Conservation (phyloP, 2,113 vertebrate genomes). For the Lycaon pictus region DNA sequence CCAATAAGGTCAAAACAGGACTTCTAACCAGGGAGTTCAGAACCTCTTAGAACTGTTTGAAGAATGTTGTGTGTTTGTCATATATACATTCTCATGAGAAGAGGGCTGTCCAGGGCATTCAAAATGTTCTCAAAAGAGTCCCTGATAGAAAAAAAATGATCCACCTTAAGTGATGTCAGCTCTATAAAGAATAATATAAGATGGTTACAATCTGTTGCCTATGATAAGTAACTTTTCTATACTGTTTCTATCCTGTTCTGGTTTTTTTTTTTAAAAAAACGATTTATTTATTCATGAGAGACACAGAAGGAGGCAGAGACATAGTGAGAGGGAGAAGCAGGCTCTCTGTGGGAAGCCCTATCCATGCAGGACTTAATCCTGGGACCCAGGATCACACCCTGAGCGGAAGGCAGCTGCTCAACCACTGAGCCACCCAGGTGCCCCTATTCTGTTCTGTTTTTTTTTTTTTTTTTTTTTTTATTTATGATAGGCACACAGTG, state of each 20-base stretch:
- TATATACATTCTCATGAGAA: neutral
- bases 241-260: neutral
- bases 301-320: no score
- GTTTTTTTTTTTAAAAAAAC: neutral
- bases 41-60: constrained; percentile 35
- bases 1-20: constrained; percentile 33
- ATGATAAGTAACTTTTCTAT: constrained; percentile 46
- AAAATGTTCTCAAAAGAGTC: constrained; percentile 18
- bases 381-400: no score
- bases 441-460: neutral
- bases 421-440: no score
- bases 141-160: constrained; percentile 46
- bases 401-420: no score
- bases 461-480: no score
- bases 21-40: constrained; percentile 37
- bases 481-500: no score
- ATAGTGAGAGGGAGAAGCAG: no score
- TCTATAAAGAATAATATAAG: constrained; percentile 41
- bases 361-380: no score
- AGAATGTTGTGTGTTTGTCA: neutral
- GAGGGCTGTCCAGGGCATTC: neutral
- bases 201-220: constrained; percentile 22
- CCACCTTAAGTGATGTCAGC: constrained; percentile 18
- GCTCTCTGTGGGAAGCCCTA: no score
- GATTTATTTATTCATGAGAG: no score